A percentile compares a stretch with the other conserved stretches of the same genome.
Evolutionary conservation across 1,140 invertebrate genomes (phyloP).

Genomic region (Caerostris darwini): DNA sequence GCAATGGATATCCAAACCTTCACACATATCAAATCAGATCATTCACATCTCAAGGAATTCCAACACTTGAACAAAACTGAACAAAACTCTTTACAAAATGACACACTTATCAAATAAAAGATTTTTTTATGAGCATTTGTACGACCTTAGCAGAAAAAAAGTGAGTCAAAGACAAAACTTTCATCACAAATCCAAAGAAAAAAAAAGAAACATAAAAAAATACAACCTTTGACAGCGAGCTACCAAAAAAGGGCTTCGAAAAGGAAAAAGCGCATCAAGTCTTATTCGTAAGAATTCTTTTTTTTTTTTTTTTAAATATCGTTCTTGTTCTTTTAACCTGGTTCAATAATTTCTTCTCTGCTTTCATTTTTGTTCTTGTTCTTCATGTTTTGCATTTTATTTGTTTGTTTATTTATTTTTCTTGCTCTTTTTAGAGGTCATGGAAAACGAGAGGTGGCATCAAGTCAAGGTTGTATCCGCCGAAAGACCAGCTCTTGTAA

Average conservation of each 20-base stretch:
- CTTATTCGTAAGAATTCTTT: not conserved
- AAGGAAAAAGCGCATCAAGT: not conserved
- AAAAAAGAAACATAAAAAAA: not conserved
- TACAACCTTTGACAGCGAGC: not conserved
- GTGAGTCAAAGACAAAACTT: not conserved
- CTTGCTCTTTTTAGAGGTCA: slow-evolving; percentile 14
- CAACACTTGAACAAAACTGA: no score
- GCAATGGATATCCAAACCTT: no score
- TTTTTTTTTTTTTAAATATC: no score
- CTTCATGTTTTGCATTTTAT: not conserved
- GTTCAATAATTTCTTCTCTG: slow-evolving; percentile 27
- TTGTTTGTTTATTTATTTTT: not conserved
- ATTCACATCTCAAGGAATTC: no score
- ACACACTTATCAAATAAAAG: not conserved
- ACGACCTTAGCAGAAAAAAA: not conserved
- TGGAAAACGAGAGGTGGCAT: slow-evolving; percentile 24
- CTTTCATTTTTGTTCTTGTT: no score
- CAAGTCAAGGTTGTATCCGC: slow-evolving; percentile 35
- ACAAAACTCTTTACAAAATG: not conserved
- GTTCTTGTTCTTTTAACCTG: slow-evolving; percentile 47
- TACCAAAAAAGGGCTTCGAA: slow-evolving; percentile 38
- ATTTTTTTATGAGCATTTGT: not conserved
- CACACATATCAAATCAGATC: no score
- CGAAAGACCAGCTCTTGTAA: not conserved
- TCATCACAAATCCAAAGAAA: not conserved